Conservation (phyloP, 2,113 vertebrate genomes). For the Eptesicus fuscus region DNA sequence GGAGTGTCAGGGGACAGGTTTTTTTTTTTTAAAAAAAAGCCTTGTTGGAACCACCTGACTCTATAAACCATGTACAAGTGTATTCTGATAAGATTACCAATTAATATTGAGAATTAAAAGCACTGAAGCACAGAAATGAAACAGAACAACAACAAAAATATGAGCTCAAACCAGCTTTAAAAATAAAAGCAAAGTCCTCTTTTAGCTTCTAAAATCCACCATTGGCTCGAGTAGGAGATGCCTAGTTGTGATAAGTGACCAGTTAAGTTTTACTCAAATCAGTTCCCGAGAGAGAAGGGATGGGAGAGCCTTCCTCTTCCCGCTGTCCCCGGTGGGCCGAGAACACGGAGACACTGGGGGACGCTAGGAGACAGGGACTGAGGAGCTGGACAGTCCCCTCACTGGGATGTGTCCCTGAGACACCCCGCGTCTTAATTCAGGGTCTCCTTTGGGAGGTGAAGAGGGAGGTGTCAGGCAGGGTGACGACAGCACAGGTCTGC, state of each 20-base stretch:
- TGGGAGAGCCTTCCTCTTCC: not conserved
- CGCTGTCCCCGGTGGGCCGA: not conserved
- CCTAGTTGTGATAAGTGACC: not conserved
- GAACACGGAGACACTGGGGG: not conserved
- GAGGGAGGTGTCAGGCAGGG: not conserved
- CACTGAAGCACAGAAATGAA: not conserved
- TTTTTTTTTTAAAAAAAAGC: not conserved
- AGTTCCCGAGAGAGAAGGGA: not conserved
- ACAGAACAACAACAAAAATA: not conserved
- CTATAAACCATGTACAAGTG: not conserved
- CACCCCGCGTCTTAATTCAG: not conserved
- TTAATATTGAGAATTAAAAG: slow-evolving; percentile 4
- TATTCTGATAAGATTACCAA: not conserved
- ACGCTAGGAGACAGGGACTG: not conserved
- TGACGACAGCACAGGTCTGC: not conserved
- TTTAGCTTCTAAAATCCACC: not conserved
- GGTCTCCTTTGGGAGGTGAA: not conserved
- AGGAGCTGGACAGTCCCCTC: not conserved
- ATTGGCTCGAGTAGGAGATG: not conserved
- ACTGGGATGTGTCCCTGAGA: not conserved
- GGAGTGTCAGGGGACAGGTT: not conserved
- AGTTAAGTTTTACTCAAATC: not conserved
- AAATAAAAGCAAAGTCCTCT: not conserved
- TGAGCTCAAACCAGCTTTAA: not conserved
- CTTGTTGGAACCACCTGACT: not conserved